Percentiles rank a stretch among this genome's conserved stretches.
Evolutionary conservation across 1,140 invertebrate genomes (phyloP).

Genomic region (Mya arenaria): DNA sequence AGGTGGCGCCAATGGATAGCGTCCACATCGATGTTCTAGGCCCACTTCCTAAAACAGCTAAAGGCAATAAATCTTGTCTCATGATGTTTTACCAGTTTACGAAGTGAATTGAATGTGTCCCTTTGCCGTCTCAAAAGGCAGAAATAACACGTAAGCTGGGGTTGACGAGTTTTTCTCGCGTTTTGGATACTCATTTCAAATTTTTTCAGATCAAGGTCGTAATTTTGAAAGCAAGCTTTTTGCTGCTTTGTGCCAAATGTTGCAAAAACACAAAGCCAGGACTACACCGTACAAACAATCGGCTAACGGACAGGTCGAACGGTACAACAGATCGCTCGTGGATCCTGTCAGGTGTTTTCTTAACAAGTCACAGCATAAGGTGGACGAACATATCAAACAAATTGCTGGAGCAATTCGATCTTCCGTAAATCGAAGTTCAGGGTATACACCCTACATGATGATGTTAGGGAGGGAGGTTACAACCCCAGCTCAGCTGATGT

Average conservation of each 20-base stretch:
- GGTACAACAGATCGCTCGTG: constrained; percentile 9
- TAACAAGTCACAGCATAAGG: background rate
- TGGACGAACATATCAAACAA: background rate
- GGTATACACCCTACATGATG: constrained; percentile 25
- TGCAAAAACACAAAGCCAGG: background rate
- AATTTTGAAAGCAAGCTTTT: constrained; percentile 44
- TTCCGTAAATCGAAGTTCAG: background rate
- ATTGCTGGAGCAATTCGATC: constrained; percentile 12
- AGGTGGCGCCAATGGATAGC: constrained; percentile 15
- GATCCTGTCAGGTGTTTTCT: constrained; percentile 20
- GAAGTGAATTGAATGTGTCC: constrained; percentile 2
- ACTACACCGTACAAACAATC: constrained; percentile 14
- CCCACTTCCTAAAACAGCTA: background rate
- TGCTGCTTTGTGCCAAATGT: background rate
- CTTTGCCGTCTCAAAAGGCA: constrained; percentile 3
- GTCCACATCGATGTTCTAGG: background rate
- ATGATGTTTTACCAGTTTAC: constrained; percentile 24
- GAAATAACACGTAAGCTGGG: background rate
- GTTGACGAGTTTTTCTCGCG: constrained; percentile 6
- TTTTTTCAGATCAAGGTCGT: constrained; percentile 33
- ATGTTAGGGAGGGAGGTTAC: constrained; percentile 30
- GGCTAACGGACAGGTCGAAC: constrained; percentile 58
- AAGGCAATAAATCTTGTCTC: constrained; percentile 1
- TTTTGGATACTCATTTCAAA: constrained; percentile 33
- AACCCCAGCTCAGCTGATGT: background rate